Evolutionary conservation across 2,888 invertebrate genomes (phyloP), one percentile per base, ranked within the genome.

Genomic region (Patella pellucida): DNA sequence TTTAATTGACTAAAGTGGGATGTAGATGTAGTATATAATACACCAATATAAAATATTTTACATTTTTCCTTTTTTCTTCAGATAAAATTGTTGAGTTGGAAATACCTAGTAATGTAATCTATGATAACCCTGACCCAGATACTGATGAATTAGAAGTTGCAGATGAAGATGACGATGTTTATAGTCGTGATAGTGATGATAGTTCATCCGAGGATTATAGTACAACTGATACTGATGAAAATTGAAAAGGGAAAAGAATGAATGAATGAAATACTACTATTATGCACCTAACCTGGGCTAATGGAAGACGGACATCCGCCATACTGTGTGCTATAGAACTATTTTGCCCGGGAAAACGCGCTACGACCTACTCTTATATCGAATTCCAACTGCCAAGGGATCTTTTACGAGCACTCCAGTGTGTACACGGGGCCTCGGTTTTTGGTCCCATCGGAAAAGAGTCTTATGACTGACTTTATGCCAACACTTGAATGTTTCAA

Each of bases 81-180:
- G 74, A 31, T 15, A 5, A 31, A 16, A 54, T 52, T 7, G 27
- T 69, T 74, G 56, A 41, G 9, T 16, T 68, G 14, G 14, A 41
- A 27, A 52, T 74, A 52, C 27, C 41, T 9, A 56, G 31, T 15
- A n/a, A 23, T 7, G 56, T 69, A 27, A 67, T 62, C 41, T 52
- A 72, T 52, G 52, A 15, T 67, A 73, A 76, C 52, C 73, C 73
- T 23, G 76, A 76, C 69, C 56, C 69, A 4, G 76, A 73, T 23
- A 31, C 50, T n/a, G 76, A 52, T 62, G 76, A 73, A 51, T 12
- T 23, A 54, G n/a, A 68, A 5, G 69, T 56, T 16, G 69, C 69
- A 41, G 72, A 68, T 11, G 69, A 54, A 12, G 69, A 69, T 9
- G 62, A 62, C 5, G 52, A 15, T 16, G 73, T 70, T 62, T 70